Conservation (phyloP, 2,113 vertebrate genomes). For the Leptodactylus fuscus region DNA sequence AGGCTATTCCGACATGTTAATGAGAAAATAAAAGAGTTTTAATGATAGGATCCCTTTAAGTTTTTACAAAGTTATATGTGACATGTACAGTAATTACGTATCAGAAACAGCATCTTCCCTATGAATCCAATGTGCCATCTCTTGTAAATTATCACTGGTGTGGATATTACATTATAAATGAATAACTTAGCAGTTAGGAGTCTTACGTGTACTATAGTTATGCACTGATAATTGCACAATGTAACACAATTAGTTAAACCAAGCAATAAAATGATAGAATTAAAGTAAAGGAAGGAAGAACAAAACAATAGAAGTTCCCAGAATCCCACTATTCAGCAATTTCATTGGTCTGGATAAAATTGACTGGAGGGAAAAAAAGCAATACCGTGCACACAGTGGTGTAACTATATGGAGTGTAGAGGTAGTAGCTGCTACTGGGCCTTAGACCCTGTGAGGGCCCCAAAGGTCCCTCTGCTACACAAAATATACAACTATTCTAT, state of each 20-base stretch:
- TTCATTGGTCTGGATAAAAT: too few relatives aligned
- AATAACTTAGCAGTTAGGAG: conserved; percentile 11
- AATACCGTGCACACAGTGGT: too few relatives aligned
- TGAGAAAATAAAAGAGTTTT: too few relatives aligned
- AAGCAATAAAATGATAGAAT: neutral
- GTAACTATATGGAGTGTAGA: too few relatives aligned
- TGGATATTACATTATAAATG: neutral
- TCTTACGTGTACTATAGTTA: neutral
- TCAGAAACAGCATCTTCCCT: neutral
- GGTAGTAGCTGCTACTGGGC: too few relatives aligned
- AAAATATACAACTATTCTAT: too few relatives aligned
- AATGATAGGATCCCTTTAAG: too few relatives aligned
- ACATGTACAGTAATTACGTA: neutral
- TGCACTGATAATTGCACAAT: neutral
- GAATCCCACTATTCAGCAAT: neutral
- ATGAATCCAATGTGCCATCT: neutral
- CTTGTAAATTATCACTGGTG: neutral
- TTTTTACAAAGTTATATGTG: too few relatives aligned
- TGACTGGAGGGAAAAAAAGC: too few relatives aligned
- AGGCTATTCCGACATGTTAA: too few relatives aligned
- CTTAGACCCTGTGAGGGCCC: too few relatives aligned
- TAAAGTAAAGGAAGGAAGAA: neutral
- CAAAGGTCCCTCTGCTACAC: too few relatives aligned
- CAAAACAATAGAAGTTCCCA: neutral
- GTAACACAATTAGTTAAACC: neutral